Conservation (phyloP, 2,797 vertebrate genomes). For the Molothrus aeneus region DNA sequence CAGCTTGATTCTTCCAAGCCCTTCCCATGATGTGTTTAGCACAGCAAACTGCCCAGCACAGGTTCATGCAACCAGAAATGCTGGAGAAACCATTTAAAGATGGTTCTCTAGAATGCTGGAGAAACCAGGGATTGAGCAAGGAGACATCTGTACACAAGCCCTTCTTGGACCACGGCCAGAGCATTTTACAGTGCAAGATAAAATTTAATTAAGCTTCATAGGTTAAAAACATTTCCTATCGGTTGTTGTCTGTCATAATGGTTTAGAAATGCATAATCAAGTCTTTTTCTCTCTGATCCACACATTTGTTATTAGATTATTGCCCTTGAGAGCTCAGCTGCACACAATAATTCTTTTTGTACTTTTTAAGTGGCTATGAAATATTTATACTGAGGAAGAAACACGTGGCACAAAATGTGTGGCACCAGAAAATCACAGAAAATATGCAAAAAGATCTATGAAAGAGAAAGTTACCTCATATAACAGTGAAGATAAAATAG, state of each 20-base stretch:
- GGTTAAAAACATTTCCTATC: conserved; percentile 26
- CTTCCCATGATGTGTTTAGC: neutral
- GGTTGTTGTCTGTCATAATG: conserved; percentile 29
- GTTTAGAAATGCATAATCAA: conserved; percentile 48
- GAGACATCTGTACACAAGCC: neutral
- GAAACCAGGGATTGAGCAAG: neutral
- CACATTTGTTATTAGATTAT: conserved; percentile 23
- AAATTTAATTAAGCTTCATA: conserved; percentile 54
- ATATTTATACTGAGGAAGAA: neutral
- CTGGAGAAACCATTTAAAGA: too few species aligned
- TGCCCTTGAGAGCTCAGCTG: conserved; percentile 37
- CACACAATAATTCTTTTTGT: neutral
- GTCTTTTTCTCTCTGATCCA: neutral
- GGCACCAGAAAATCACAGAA: neutral
- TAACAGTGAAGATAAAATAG: neutral
- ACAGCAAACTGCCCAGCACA: neutral
- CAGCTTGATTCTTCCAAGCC: neutral
- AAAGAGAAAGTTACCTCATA: neutral
- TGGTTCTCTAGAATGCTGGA: neutral
- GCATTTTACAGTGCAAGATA: conserved; percentile 15
- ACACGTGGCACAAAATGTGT: neutral
- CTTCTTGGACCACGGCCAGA: neutral
- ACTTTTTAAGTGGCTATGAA: conserved; percentile 2
- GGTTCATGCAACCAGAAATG: neutral
- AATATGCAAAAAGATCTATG: neutral